Base-by-base conservation (phyloP, 2,888 invertebrate species). In the Melinopterus prodromus region DNA sequence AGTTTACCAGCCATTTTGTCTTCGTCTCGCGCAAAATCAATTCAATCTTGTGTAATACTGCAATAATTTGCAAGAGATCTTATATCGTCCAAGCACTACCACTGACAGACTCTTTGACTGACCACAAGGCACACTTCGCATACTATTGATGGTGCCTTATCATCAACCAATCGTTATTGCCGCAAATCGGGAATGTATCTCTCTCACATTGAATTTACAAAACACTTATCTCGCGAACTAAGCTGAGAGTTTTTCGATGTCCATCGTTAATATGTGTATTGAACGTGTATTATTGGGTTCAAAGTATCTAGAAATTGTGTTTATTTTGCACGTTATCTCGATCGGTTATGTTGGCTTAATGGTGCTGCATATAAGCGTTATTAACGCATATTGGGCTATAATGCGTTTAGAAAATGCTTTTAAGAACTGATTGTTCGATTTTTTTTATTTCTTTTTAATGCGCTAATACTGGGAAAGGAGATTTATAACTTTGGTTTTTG, bases 1-100 rank as follows among this genome's bases (percentile, higher is more conserved):
- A 92, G 90, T 81, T 89, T 91, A 70, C 85, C 84, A 71, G 86
- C 83, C 88, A 88, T 89, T 82, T 84, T 85, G 16, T 79, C 15
- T 72, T 72, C 7, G n/a, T 26, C n/a, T 53, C 37, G 26, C 6
- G n/a, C 26, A 77, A 70, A 70, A 74, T n/a, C 9, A 12, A 7
- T 71, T 71, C 16, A 71, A 71, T 71, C 2, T 71, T 71, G 12
- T 53, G 53, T 53, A 53, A 53, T 53, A 53, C 53, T 53, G 12
- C 53, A 71, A 71, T 6, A 14, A 7, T 26, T 36, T 35, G 37
- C 35, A 74, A 74, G 35, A 74, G 36, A 74, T n/a, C 6, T 74
- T 0, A n/a, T 74, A 71, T 26, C 6, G 4, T 74, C 74, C 14
- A 71, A 16, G 69, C 26, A 74, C 35, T n/a, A 36, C 36, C 74